Base-by-base conservation (phyloP, 2,888 invertebrate genomes). In the Smittia sp. region DNA sequence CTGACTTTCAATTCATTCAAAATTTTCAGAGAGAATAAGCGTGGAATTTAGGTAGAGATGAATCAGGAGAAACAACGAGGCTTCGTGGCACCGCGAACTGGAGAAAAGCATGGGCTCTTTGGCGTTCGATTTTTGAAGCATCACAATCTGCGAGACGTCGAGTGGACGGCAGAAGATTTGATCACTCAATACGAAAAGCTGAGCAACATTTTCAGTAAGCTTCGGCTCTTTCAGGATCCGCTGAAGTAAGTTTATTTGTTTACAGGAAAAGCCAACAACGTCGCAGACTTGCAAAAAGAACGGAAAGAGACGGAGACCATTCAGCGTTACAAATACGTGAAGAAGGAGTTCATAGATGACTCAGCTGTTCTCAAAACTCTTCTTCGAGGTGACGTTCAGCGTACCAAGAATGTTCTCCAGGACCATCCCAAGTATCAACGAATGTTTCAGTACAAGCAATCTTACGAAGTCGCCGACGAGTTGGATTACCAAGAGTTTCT, bases 401-500 rank as follows among this genome's bases (percentile, higher is more conserved):
- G 76, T 46, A 80, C 81, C 38, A 78, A 79, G 25, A 81, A 82
- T 74, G 77, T 77, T 27, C 75, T 82, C 1, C 78, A 79, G 22
- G 79, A 80, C 67, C 79, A 80, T 75, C 79, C 78, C 75, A 81
- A 80, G 27, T 78, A 81, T 78, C 80, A 81, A 75, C 77, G 81
- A 1, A 74, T 82, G 0, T 82, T 81, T 72, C 78, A 80, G 65
- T 77, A 78, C 20, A 81, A 82, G 80, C 80, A 81, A 32, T 77
- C 80, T 18, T 77, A 72, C 7, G 72, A 72, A 32, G 80, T 82
- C 9, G 78, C 78, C 18, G 81, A 82, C 25, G 80, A 81, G 41
- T 80, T 82, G 6, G 80, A 81, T 76, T 81, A 81, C 74, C 78
- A 80, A 1, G 80, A 81, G 3, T 82, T 82, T 78, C 78, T 80